Percentiles rank a stretch among this genome's conserved stretches.
These are phyloP conservation scores for Eristalis pertinax DNA, from an alignment of 2,888 invertebrate species.

Conservation along the genomic window DNA sequence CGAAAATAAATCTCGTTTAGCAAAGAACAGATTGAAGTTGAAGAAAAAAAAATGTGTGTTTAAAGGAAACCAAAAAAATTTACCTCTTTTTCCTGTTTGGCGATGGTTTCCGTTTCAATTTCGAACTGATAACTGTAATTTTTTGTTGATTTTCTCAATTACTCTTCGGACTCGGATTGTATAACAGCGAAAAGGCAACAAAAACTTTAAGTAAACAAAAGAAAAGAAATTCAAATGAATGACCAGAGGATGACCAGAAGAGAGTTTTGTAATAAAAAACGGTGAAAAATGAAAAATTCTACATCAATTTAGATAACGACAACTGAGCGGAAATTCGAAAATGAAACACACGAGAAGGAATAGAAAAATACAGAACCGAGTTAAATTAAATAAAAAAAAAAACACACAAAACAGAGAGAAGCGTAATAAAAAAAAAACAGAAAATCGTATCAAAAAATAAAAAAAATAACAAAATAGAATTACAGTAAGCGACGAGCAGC, in stretches of 20 bases:
- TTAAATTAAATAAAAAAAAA: conserved; percentile 2
- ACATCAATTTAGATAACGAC: conserved; percentile 6
- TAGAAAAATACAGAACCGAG: conserved; percentile 37
- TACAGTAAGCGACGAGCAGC: neutral
- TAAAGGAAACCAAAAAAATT: neutral
- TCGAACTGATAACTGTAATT: neutral
- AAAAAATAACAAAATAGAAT: conserved; percentile 17
- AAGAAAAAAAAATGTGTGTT: neutral
- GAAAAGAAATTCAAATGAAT: neutral
- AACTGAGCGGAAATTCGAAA: conserved; percentile 14
- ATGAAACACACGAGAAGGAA: too few relatives aligned
- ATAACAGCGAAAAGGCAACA: neutral
- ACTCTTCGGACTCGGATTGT: neutral
- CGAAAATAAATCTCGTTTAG: neutral
- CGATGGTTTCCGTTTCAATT: neutral
- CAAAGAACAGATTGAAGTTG: neutral
- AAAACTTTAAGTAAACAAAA: neutral
- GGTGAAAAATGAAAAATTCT: too few relatives aligned
- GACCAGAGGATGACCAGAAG: neutral
- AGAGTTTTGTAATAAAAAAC: too few relatives aligned
- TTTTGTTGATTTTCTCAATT: neutral
- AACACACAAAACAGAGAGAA: too few relatives aligned
- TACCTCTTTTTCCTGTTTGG: neutral
- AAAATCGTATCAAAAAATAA: neutral
- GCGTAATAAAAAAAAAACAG: neutral